A percentile compares a stretch with the other conserved stretches of the same genome.
Evolutionary conservation across 1,140 invertebrate species (phyloP).

Genomic region (Platorchestia sp.): DNA sequence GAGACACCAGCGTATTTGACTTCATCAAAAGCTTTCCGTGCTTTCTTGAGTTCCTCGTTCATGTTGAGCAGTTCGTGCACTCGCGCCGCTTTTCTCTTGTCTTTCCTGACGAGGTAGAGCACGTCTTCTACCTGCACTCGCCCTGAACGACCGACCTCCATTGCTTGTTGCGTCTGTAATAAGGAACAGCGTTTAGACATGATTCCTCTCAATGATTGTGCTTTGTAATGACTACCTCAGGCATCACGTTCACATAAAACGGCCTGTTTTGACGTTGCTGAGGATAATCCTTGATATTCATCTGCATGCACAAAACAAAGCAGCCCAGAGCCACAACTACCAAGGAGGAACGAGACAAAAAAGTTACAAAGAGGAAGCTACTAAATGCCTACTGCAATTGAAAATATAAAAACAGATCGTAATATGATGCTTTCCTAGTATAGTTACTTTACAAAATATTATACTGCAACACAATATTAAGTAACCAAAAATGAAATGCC

Average conservation of each 20-base stretch:
- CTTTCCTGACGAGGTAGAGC: slow-evolving; percentile 97
- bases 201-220: neutral
- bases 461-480: neutral
- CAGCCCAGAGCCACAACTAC: too few species aligned
- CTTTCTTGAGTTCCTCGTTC: slow-evolving; percentile 99
- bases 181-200: neutral
- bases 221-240: too few species aligned
- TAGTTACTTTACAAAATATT: too few species aligned
- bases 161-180: slow-evolving; percentile 83
- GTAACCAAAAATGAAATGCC: neutral
- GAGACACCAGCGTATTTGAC: slow-evolving; percentile 86
- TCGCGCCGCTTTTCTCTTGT: slow-evolving; percentile 96
- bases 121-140: slow-evolving; percentile 98
- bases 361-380: neutral
- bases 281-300: too few species aligned
- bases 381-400: neutral
- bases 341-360: neutral
- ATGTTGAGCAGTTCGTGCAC: slow-evolving; percentile 97
- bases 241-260: too few species aligned
- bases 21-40: slow-evolving; percentile 99
- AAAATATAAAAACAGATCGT: too few species aligned
- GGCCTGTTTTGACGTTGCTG: too few species aligned
- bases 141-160: slow-evolving; percentile 96
- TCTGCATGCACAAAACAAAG: too few species aligned
- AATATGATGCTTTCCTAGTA: too few species aligned